phyloP scores from a whole-genome alignment of 2,113 vertebrate species.

The Hippocampus zosterae region DNA sequence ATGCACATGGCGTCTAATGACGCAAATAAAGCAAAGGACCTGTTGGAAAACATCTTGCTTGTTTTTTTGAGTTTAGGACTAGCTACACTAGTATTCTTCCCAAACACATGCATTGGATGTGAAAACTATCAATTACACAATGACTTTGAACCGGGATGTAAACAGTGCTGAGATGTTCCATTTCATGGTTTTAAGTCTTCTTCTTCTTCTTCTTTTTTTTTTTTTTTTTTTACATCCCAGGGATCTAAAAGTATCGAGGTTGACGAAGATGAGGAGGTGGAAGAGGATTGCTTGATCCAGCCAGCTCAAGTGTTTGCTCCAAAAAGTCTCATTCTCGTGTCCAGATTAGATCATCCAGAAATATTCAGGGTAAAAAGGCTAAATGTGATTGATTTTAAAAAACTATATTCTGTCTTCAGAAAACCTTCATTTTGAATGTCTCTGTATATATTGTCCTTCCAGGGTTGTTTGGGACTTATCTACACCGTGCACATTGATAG shows the following conservation, averaged over 20 bases:
- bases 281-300: constrained; percentile 88
- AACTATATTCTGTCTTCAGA: constrained; percentile 15
- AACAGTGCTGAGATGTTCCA: constrained; percentile 10
- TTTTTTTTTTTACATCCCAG: constrained; percentile 72
- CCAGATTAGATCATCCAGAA: constrained; percentile 94
- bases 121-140: constrained; percentile 2
- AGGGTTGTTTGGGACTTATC: constrained; percentile 95
- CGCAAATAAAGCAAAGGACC: too few species aligned
- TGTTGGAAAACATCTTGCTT: too few species aligned
- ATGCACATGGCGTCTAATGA: too few species aligned
- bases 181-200: constrained; percentile 28
- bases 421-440: not conserved
- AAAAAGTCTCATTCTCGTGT: constrained; percentile 95
- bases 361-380: constrained; percentile 89
- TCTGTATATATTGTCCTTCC: constrained; percentile 28
- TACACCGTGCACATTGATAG: constrained; percentile 93
- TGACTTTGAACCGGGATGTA: constrained; percentile 22
- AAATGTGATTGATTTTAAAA: constrained; percentile 32
- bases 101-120: not conserved
- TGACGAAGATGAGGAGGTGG: constrained; percentile 82
- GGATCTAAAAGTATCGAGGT: constrained; percentile 81
- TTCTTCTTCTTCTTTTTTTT: too few species aligned
- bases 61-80: too few species aligned
- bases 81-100: not conserved
- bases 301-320: constrained; percentile 96